Base-by-base conservation (phyloP, 2,888 invertebrate species). In the Pachydiplax longipennis region DNA sequence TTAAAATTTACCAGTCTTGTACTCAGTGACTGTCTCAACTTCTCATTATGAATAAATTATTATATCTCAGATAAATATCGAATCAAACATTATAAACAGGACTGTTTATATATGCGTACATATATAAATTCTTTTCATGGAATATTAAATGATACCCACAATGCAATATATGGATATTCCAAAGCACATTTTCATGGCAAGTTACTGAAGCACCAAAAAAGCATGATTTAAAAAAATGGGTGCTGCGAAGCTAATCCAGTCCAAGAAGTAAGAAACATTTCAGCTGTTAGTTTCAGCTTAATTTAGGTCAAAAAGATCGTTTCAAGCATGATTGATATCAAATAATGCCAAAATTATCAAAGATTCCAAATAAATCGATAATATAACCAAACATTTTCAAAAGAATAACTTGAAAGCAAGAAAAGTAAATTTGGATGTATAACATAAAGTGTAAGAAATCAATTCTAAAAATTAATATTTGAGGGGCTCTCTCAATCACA, bases 121-220 rank as follows among this genome's bases (percentile, higher is more conserved):
- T 53, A 18, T 8, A 53, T 53, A 31, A 25, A 73, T 73, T 13
- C 73, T 73, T 31, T 12, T 13, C 31, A 15, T 5, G 44, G 22
- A 65, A n/a, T 65, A 0, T 37, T 37, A 22, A 40, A 31, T 61
- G 37, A 87, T 37, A n/a, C 25, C 31, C 61, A 61, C 1, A n/a
- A 15, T 31, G 31, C 31, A 15, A 37, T 87, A 37, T 3, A 73
- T 31, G 31, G 22, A 31, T 73, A 13, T 12, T 31, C 31, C 12
- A 73, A 73, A 37, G 61, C 25, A 35, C 31, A 83, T 31, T 53
- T 73, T 35, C 87, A 61, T 37, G 58, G 58, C 15, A 58, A 83
- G 18, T 58, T 87, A 87, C 61, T 61, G 35, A n/a, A 87, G 87
- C 87, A 87, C 87, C 61, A 87, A 61, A 87, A 6, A 37, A 61